phyloP scores from a whole-genome alignment of 2,797 vertebrate genomes.

The Trematomus bernacchii region DNA sequence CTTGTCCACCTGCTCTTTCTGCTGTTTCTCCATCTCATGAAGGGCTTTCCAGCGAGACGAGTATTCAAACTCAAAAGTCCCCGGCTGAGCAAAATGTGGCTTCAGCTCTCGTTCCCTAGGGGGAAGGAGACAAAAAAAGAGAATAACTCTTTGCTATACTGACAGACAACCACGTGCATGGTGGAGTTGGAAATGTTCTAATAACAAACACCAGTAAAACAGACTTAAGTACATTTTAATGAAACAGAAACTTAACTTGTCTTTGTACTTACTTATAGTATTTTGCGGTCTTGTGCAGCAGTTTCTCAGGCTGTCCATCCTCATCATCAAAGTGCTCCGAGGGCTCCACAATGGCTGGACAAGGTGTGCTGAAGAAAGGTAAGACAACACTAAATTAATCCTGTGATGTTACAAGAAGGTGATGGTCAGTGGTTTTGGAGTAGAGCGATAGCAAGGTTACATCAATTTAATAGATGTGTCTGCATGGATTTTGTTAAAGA shows the following conservation, averaged over 20 bases:
- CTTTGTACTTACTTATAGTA: conserved; percentile 92
- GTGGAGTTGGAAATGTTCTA: not conserved
- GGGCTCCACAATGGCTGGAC: conserved; percentile 96
- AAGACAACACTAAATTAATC: not conserved
- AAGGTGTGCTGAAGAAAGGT: conserved; percentile 88
- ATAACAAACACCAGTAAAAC: not conserved
- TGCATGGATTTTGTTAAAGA: too few relatives aligned
- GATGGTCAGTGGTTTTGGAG: too few relatives aligned
- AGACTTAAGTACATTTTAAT: not conserved
- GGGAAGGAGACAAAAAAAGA: conserved; percentile 8
- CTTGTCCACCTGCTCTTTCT: conserved; percentile 94
- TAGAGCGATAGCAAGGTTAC: too few relatives aligned
- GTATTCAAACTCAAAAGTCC: conserved; percentile 99
- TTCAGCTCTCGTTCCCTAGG: conserved; percentile 93
- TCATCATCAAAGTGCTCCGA: conserved; percentile 96
- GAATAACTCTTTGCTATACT: not conserved
- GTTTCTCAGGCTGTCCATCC: conserved; percentile 94
- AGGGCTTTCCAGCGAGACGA: conserved; percentile 98
- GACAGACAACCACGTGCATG: too few relatives aligned
- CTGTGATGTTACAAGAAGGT: too few relatives aligned
- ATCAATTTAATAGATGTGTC: too few relatives aligned
- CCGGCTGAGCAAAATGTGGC: conserved; percentile 96
- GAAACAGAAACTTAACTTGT: not conserved
- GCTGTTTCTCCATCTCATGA: conserved; percentile 97
- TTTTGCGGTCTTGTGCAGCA: conserved; percentile 93